Conservation (phyloP, 2,113 vertebrate genomes). For the Lophotis ruficrista region DNA sequence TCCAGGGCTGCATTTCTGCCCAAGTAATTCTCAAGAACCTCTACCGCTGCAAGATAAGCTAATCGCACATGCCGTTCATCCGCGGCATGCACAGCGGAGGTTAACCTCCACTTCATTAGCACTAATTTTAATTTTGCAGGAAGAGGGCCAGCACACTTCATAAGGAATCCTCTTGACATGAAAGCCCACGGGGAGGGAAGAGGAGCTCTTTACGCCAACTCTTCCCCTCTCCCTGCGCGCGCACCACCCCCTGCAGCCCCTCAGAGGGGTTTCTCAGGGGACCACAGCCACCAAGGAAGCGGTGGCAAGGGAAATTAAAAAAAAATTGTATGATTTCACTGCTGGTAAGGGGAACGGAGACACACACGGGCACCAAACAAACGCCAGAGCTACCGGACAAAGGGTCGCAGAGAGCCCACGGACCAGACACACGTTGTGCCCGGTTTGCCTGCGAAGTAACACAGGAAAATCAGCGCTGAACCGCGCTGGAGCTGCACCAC, state of each 20-base stretch:
- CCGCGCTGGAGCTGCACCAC: accelerated
- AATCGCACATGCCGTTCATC: slow-evolving; percentile 31
- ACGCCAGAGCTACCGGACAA: background rate
- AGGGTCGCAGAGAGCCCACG: background rate
- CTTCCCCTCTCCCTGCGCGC: background rate
- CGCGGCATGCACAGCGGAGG: slow-evolving; percentile 5
- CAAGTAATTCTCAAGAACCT: slow-evolving; percentile 38
- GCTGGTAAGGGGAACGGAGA: background rate
- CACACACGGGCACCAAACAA: accelerated
- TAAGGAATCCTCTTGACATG: background rate
- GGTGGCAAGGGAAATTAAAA: background rate
- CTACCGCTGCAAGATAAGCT: slow-evolving; percentile 11
- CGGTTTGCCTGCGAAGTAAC: background rate
- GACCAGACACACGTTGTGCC: background rate
- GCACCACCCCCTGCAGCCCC: background rate
- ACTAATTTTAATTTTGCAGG: slow-evolving; percentile 27
- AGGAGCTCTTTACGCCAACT: background rate
- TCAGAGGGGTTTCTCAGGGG: background rate
- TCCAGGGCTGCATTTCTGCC: background rate
- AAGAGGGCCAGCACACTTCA: background rate
- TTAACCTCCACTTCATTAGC: slow-evolving; percentile 65
- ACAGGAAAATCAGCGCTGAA: background rate
- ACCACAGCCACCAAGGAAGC: accelerated
- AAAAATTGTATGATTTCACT: accelerated
- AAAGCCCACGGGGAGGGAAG: background rate